Evolutionary conservation across 2,113 vertebrate genomes (phyloP).

Genomic region (Heloderma charlesbogerti): DNA sequence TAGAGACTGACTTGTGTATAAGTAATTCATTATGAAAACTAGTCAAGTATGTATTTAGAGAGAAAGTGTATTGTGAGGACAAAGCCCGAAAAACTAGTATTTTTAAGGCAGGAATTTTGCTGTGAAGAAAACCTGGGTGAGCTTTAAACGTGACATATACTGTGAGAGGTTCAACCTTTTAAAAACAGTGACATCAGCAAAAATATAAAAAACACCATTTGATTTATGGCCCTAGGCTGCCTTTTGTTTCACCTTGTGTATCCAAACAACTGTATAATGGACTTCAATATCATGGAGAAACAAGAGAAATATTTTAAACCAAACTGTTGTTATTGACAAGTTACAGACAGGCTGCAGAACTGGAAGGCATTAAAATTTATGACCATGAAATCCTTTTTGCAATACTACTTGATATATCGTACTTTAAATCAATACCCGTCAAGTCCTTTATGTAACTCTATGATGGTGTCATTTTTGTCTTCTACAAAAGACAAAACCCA

Average conservation of each 20-base stretch:
- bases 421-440: slow-evolving; percentile 81
- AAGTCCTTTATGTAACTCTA: slow-evolving; percentile 76
- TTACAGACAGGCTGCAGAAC: slow-evolving; percentile 78
- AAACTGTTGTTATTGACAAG: slow-evolving; percentile 79
- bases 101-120: slow-evolving; percentile 13
- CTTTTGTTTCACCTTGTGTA: slow-evolving; percentile 50
- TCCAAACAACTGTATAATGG: slow-evolving; percentile 55
- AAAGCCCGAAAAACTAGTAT: background rate
- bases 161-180: background rate
- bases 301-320: slow-evolving; percentile 75
- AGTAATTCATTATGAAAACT: slow-evolving; percentile 57
- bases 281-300: slow-evolving; percentile 63
- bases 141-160: slow-evolving; percentile 23
- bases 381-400: slow-evolving; percentile 83
- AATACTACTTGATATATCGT: slow-evolving; percentile 77
- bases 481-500: slow-evolving; percentile 70
- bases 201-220: slow-evolving; percentile 41
- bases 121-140: background rate
- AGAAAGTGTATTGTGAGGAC: slow-evolving; percentile 30
- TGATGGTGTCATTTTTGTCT: slow-evolving; percentile 77
- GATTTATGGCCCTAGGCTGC: slow-evolving; percentile 18
- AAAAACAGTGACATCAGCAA: slow-evolving; percentile 3
- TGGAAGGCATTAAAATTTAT: slow-evolving; percentile 83
- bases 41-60: slow-evolving; percentile 43
- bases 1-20: slow-evolving; percentile 51